These are phyloP conservation scores for Theristicus caerulescens DNA, from an alignment of 2,113 vertebrate species.

Conservation along the genomic window DNA sequence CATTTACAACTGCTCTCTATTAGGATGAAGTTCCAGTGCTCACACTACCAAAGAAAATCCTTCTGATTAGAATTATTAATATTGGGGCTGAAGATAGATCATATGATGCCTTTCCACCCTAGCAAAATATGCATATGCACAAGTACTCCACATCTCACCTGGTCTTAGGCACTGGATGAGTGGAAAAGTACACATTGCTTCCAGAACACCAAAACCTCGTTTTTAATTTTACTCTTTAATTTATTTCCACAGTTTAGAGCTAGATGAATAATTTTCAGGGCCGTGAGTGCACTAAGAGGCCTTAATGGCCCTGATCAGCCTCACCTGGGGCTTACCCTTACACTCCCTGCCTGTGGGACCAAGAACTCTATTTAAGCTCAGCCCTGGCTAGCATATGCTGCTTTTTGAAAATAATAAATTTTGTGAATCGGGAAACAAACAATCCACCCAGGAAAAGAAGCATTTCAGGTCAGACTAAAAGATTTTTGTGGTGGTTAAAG, in stretches of 20 bases:
- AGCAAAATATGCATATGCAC: neutral
- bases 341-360: neutral
- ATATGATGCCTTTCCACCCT: rapidly evolving
- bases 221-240: neutral
- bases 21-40: neutral
- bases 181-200: neutral
- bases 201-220: neutral
- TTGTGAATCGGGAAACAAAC: neutral
- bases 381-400: rapidly evolving
- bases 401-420: neutral
- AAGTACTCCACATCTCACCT: neutral
- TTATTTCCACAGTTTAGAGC: neutral
- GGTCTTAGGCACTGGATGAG: neutral
- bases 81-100: neutral
- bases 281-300: neutral
- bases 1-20: neutral
- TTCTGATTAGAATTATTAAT: neutral
- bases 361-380: neutral
- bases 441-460: neutral
- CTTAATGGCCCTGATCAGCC: neutral
- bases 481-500: neutral
- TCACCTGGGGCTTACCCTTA: neutral
- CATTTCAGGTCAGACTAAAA: neutral
- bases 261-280: neutral
- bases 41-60: neutral